Percentiles rank a stretch among this genome's conserved stretches.
Evolutionary conservation across 2,888 invertebrate species (phyloP).

Genomic region (Taenaris catops): DNA sequence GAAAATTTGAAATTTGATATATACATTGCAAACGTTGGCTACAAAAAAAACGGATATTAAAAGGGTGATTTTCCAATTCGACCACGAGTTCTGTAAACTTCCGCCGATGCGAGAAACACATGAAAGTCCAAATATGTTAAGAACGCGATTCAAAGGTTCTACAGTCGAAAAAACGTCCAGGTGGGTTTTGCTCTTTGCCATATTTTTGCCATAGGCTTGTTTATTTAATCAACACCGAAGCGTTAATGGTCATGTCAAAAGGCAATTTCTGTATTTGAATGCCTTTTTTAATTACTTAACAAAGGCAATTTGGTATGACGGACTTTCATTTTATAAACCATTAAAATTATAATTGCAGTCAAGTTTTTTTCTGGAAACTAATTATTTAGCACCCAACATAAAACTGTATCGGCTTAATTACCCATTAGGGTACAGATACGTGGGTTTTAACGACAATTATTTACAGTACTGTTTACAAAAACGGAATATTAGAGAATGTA

Average conservation of each 20-base stretch:
- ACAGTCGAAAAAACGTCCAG: conserved; percentile 11
- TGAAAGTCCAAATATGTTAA: conserved; percentile 13
- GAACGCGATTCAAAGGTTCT: conserved; percentile 7
- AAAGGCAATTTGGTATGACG: neutral
- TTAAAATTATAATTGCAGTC: too few species aligned
- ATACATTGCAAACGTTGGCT: conserved; percentile 2
- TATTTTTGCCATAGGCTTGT: too few species aligned
- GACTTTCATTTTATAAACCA: too few species aligned
- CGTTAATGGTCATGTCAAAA: neutral
- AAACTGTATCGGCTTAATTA: too few species aligned
- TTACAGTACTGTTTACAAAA: too few species aligned
- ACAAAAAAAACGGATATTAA: conserved; percentile 2
- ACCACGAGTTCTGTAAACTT: conserved; percentile 6
- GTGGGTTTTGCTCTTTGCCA: neutral
- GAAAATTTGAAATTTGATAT: neutral
- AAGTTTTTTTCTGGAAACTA: too few species aligned
- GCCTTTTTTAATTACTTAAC: neutral
- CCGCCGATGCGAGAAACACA: conserved; percentile 4
- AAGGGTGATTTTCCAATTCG: conserved; percentile 5
- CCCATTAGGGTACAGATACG: too few species aligned
- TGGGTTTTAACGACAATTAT: too few species aligned
- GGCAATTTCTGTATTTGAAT: too few species aligned
- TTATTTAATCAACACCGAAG: neutral
- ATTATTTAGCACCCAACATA: too few species aligned
- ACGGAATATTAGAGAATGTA: too few species aligned